Percentiles rank a stretch among this genome's conserved stretches.
Evolutionary conservation across 2,888 invertebrate genomes (phyloP).

Genomic region (Ormyrus pomaceus): DNA sequence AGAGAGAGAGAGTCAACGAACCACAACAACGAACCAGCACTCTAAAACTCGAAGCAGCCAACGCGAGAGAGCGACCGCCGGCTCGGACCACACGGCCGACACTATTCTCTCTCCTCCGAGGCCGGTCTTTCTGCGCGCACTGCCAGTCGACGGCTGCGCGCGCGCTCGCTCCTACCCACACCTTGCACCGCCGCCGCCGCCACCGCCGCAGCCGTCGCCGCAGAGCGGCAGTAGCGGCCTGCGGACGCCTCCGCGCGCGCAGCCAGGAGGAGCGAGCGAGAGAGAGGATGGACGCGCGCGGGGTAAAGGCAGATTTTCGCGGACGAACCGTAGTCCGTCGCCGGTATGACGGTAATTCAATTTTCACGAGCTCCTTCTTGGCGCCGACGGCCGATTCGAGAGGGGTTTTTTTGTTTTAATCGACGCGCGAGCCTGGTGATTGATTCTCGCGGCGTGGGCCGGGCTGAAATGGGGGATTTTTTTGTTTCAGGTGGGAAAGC

Average conservation of each 20-base stretch:
- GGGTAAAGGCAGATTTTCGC: not conserved
- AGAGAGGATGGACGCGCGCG: not conserved
- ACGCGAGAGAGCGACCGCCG: slow-evolving; percentile 8
- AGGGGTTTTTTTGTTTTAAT: too few relatives aligned
- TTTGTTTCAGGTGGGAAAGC: too few relatives aligned
- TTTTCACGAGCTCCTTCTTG: too few relatives aligned
- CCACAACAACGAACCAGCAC: too few relatives aligned
- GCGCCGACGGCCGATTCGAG: too few relatives aligned
- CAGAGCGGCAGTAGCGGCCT: too few relatives aligned
- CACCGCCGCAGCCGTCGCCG: not conserved
- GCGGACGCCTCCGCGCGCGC: slow-evolving; percentile 58
- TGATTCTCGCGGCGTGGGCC: too few relatives aligned
- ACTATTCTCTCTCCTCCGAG: slow-evolving; percentile 8
- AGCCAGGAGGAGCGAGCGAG: not conserved
- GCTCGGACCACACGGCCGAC: slow-evolving; percentile 33
- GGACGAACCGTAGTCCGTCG: too few relatives aligned
- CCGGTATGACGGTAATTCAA: too few relatives aligned
- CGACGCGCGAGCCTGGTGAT: too few relatives aligned
- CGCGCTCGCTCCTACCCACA: slow-evolving; percentile 51
- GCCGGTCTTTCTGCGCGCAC: slow-evolving; percentile 1
- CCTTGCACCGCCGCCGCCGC: slow-evolving; percentile 36
- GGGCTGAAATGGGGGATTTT: too few relatives aligned
- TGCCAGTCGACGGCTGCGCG: slow-evolving; percentile 40
- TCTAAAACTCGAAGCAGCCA: not conserved
- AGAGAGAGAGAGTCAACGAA: too few relatives aligned